Evolutionary conservation across 1,140 invertebrate species (phyloP), one percentile per base, ranked within the genome.

Genomic region (Aphelenchoides besseyi): DNA sequence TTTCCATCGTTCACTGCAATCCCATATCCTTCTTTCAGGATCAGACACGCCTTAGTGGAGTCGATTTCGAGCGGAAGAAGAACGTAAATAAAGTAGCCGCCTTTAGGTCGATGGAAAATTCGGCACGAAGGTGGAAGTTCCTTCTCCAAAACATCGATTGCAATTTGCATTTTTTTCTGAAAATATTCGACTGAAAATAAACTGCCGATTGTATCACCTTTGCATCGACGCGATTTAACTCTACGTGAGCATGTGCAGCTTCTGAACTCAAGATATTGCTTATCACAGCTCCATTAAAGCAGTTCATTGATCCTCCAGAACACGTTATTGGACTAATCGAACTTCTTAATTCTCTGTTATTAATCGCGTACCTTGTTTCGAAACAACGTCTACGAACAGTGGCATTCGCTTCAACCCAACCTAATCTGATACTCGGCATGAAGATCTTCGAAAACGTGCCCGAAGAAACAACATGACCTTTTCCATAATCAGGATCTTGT

Each of bases 381-480:
- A 59, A 59, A 59, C 55, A 59, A 5, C 16, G 5, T 5, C 55
- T 5, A 28, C 55, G 55, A 5, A 59, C 55, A 8, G 55, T 59
- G 5, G 55, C 5, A 23, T 23, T 23, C 9, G 87, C 85, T 80
- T 90, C 90, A 0, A 90, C 79, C 90, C 90, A 90, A 8, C 90
- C 90, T 28, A 90, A 77, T 23, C 90, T 84, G 28, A 90, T 78
- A 0, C 89, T 89, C 2, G 90, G 89, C 2, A 87, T 88, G 64
- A 90, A 79, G 54, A 90, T 88, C 85, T 90, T 90, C 0, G 89
- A 89, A 80, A 90, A 90, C 0, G 88, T 88, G 5, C 55, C 55
- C 26, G 26, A 29, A 8, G 89, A 90, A 33, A 90, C 84, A 9
- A 90, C 86, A 84, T 89, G 86, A 1, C 89, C 89, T 3, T n/a